Percentiles rank a stretch among this genome's conserved stretches.
Conservation (phyloP, 2,113 vertebrate species). For the Desmodus rotundus region DNA sequence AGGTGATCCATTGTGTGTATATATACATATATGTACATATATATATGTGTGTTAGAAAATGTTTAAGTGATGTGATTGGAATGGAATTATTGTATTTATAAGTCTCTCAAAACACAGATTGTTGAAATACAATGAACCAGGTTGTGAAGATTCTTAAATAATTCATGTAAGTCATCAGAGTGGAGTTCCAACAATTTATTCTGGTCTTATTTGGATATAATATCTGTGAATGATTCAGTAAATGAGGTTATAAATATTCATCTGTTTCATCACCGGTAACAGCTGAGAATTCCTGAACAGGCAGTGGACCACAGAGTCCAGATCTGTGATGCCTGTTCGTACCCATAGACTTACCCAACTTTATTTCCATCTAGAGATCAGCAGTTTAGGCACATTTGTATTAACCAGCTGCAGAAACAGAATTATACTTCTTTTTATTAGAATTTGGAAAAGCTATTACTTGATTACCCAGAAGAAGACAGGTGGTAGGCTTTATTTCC, state of each 20-base stretch:
- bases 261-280: slow-evolving; percentile 39
- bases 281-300: slow-evolving; percentile 55
- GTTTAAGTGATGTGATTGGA: slow-evolving; percentile 23
- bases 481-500: neutral
- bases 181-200: slow-evolving; percentile 40
- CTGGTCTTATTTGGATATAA: slow-evolving; percentile 50
- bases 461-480: neutral
- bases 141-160: slow-evolving; percentile 55
- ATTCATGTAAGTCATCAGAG: slow-evolving; percentile 39
- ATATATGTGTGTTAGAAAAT: neutral
- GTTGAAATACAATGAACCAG: slow-evolving; percentile 19
- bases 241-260: slow-evolving; percentile 60
- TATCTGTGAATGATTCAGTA: slow-evolving; percentile 52
- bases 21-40: no score
- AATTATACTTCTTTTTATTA: neutral
- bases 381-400: neutral
- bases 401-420: neutral
- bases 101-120: slow-evolving; percentile 19
- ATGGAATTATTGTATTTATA: neutral
- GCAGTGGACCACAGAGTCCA: neutral
- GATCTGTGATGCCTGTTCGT: neutral
- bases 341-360: neutral
- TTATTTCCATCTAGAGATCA: slow-evolving; percentile 5
- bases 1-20: neutral
- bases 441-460: neutral